Percentiles rank a stretch among this genome's conserved stretches.
These are phyloP conservation scores for Acanthosoma haemorrhoidale DNA, from an alignment of 2,888 invertebrate genomes.

Conservation along the genomic window DNA sequence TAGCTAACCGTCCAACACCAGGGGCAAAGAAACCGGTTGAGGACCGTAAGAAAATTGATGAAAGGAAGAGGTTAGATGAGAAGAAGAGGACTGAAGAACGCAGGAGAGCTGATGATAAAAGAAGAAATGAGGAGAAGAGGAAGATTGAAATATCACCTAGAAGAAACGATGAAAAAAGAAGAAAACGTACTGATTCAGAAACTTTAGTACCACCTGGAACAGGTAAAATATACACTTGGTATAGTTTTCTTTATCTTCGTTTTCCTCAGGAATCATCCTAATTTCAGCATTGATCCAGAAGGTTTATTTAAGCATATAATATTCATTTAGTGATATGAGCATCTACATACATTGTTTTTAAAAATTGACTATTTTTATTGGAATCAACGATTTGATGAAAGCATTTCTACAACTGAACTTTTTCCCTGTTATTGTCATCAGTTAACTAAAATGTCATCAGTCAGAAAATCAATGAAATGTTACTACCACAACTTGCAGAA, in stretches of 20 bases:
- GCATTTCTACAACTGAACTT: too few species aligned
- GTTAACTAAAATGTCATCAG: too few species aligned
- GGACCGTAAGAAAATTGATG: constrained; percentile 49
- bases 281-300: too few species aligned
- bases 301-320: too few species aligned
- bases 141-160: constrained; percentile 30
- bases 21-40: constrained; percentile 49
- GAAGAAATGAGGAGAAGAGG: constrained; percentile 38
- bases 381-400: too few species aligned
- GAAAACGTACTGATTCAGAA: constrained; percentile 37
- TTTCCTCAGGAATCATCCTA: not conserved
- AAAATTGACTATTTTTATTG: too few species aligned
- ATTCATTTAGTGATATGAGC: too few species aligned
- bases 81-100: constrained; percentile 49
- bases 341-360: too few species aligned
- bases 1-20: constrained; percentile 36
- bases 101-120: constrained; percentile 46
- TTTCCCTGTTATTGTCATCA: too few species aligned
- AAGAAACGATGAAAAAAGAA: constrained; percentile 44
- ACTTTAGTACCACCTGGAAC: constrained; percentile 37
- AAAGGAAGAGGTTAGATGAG: constrained; percentile 32
- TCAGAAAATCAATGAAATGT: too few species aligned
- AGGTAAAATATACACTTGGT: constrained; percentile 25
- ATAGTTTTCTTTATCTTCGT: constrained; percentile 2
- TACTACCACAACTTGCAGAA: too few species aligned